phyloP scores from a whole-genome alignment of 2,797 vertebrate genomes.

The Thamnophis elegans region DNA sequence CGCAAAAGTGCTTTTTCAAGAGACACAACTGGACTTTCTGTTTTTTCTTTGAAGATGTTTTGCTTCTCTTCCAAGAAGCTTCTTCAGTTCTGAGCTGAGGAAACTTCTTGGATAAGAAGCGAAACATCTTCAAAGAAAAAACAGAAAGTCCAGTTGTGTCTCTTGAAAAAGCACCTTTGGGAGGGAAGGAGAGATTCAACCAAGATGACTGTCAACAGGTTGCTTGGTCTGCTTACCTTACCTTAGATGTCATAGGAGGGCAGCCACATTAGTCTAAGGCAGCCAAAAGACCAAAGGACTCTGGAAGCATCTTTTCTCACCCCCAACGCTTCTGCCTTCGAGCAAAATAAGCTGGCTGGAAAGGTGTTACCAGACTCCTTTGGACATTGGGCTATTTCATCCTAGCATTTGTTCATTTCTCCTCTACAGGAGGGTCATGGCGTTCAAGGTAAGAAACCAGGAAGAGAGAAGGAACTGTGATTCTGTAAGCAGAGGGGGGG shows the following conservation, averaged over 20 bases:
- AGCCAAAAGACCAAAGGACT: not conserved
- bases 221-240: not conserved
- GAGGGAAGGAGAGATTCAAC: not conserved
- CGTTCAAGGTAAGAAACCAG: not conserved
- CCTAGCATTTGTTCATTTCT: not conserved
- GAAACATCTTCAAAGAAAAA: no score
- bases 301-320: not conserved
- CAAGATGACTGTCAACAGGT: not conserved
- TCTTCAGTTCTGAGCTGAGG: no score
- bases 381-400: not conserved
- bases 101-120: no score
- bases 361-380: not conserved
- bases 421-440: not conserved
- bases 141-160: no score
- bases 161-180: no score
- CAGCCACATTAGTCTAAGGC: not conserved
- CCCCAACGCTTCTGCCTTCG: not conserved
- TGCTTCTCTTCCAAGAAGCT: not conserved
- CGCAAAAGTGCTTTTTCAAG: not conserved
- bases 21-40: not conserved
- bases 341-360: not conserved
- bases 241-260: not conserved
- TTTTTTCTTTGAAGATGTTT: not conserved
- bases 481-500: not conserved
- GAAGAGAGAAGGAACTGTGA: not conserved